A percentile compares a stretch with the other conserved stretches of the same genome.
phyloP scores from a whole-genome alignment of 2,113 vertebrate species.

The Hepsetus odoe region DNA sequence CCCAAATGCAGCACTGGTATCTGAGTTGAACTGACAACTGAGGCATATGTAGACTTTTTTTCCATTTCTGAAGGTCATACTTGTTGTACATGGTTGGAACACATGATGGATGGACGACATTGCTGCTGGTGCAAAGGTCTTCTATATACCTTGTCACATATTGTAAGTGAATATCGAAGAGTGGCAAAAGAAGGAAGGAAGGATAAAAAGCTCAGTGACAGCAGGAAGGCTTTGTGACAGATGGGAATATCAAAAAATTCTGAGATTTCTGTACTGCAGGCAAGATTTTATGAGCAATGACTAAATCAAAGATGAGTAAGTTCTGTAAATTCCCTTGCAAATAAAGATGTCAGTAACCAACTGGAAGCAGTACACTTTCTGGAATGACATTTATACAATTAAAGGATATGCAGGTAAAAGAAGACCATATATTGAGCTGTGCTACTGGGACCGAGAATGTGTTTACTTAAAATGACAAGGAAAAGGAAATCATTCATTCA shows the following conservation, averaged over 20 bases:
- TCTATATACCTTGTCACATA: constrained; percentile 8
- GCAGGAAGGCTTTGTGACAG: neutral
- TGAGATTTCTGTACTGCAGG: neutral
- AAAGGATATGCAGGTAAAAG: constrained; percentile 6
- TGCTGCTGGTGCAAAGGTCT: neutral
- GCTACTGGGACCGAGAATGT: constrained; percentile 9
- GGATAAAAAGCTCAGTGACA: constrained; percentile 4
- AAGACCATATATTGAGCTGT: constrained; percentile 14
- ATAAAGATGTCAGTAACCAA: constrained; percentile 5
- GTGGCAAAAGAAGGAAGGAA: neutral
- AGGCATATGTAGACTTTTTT: constrained; percentile 6
- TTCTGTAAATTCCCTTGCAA: neutral
- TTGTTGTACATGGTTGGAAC: neutral
- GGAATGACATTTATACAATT: constrained; percentile 28
- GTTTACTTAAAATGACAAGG: constrained; percentile 22
- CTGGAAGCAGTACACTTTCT: constrained; percentile 11
- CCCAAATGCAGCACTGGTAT: constrained; percentile 14
- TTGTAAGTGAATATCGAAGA: neutral
- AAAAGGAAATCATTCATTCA: constrained; percentile 26
- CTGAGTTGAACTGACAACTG: constrained; percentile 22
- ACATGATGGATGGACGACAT: too few relatives aligned
- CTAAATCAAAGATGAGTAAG: neutral
- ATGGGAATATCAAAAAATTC: neutral
- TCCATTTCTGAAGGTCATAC: constrained; percentile 39
- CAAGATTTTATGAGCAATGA: neutral